Percentiles rank a stretch among this genome's conserved stretches.
Conservation (phyloP, 2,888 invertebrate genomes). For the Drosophila anomelani region DNA sequence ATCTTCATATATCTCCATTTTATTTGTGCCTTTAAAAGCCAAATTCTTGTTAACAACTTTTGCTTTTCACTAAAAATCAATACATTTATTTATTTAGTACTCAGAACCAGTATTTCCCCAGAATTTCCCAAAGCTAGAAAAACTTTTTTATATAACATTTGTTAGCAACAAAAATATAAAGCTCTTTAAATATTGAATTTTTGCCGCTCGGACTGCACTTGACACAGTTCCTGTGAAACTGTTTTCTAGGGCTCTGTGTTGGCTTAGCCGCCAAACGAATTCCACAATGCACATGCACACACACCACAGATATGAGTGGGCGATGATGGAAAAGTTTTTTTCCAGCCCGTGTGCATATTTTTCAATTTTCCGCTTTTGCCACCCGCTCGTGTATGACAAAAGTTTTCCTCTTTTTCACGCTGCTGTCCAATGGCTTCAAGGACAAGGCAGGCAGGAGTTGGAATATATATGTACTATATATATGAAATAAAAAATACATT, state of each 20-base stretch:
- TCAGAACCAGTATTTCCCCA: too few relatives aligned
- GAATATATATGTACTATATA: constrained; percentile 8
- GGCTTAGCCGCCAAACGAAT: constrained; percentile 48
- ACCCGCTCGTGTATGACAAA: constrained; percentile 54
- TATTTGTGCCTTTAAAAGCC: neutral
- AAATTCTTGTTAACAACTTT: neutral
- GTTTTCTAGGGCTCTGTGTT: constrained; percentile 27
- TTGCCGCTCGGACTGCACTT: constrained; percentile 58
- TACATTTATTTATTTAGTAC: neutral
- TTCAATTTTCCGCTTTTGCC: constrained; percentile 63
- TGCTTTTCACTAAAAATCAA: neutral
- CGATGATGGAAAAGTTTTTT: constrained; percentile 57
- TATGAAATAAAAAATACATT: constrained; percentile 41
- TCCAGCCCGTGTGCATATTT: constrained; percentile 68
- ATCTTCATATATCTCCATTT: neutral
- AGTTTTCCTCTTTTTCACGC: constrained; percentile 55
- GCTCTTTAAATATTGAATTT: constrained; percentile 53
- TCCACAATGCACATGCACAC: constrained; percentile 28
- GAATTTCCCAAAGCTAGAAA: neutral
- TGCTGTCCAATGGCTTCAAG: constrained; percentile 61
- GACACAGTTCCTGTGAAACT: constrained; percentile 60
- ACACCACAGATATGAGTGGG: constrained; percentile 42
- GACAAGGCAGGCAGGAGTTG: constrained; percentile 54
- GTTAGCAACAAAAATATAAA: constrained; percentile 1
- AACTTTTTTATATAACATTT: neutral